A percentile compares a stretch with the other conserved stretches of the same genome.
Evolutionary conservation across 2,113 vertebrate species (phyloP).

Genomic region (Pseudopodoces humilis): DNA sequence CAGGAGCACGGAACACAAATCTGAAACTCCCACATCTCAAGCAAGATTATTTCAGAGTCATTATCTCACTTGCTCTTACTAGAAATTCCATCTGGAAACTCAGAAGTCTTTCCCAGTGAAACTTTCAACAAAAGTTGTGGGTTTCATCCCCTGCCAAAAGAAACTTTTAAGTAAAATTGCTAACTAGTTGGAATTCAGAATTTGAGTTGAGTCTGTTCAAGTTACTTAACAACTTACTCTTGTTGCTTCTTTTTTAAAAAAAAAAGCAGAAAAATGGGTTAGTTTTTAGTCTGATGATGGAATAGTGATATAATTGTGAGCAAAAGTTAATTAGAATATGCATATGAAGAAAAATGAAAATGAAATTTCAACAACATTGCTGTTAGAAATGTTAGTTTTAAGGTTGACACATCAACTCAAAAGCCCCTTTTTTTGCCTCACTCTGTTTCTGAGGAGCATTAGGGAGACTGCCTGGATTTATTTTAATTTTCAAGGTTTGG

Average conservation of each 20-base stretch:
- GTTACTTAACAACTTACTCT: background rate
- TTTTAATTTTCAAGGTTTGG: background rate
- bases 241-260: background rate
- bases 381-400: background rate
- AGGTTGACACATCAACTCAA: background rate
- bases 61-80: background rate
- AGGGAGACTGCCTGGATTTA: background rate
- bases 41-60: background rate
- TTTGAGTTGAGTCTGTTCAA: background rate
- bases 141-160: background rate
- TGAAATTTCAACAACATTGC: background rate
- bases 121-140: background rate
- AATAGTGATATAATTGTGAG: background rate
- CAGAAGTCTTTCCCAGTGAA: background rate
- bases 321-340: background rate
- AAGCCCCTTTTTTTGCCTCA: background rate
- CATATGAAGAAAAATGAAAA: background rate
- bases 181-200: background rate
- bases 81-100: conserved; percentile 36
- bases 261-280: background rate
- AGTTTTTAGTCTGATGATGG: background rate
- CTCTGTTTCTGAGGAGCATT: background rate
- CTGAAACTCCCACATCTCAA: conserved; percentile 29
- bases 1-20: conserved; percentile 7
- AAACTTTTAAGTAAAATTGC: background rate